These are phyloP conservation scores for Pao palembangensis DNA, from an alignment of 2,113 vertebrate species.

Conservation along the genomic window DNA sequence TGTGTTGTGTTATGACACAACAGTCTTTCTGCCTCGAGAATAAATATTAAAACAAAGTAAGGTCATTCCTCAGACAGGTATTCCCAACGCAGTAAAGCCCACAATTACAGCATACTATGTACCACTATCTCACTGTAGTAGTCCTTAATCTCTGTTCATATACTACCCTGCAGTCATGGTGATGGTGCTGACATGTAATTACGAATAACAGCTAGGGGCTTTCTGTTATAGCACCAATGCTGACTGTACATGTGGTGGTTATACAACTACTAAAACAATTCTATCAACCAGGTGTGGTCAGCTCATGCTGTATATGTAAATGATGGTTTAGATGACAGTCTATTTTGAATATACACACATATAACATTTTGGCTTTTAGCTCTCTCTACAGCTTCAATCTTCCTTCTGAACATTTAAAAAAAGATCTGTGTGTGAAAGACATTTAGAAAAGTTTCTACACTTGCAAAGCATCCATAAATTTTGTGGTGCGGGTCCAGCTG, in stretches of 20 bases:
- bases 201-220: too few relatives aligned
- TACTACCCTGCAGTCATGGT: too few relatives aligned
- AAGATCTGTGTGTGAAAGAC: neutral
- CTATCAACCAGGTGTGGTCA: too few relatives aligned
- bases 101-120: too few relatives aligned
- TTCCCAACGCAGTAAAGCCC: neutral
- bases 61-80: too few relatives aligned
- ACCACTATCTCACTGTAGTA: too few relatives aligned
- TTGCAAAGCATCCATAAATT: slow-evolving; percentile 4
- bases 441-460: neutral
- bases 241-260: too few relatives aligned
- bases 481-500: neutral
- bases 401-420: slow-evolving; percentile 5
- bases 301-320: neutral
- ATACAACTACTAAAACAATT: too few relatives aligned
- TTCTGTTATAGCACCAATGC: too few relatives aligned
- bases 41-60: slow-evolving; percentile 9
- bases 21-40: slow-evolving; percentile 1
- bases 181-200: too few relatives aligned
- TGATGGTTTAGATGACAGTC: slow-evolving; percentile 11
- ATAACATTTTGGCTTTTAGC: slow-evolving; percentile 9
- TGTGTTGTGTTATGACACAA: slow-evolving; percentile 51
- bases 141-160: too few relatives aligned
- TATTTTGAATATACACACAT: slow-evolving; percentile 2
- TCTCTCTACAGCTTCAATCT: slow-evolving; percentile 12